A percentile compares a stretch with the other conserved stretches of the same genome.
Evolutionary conservation across 64 coral and sea anemone genomes (phyloP).

Genomic region (Porites australiensis): DNA sequence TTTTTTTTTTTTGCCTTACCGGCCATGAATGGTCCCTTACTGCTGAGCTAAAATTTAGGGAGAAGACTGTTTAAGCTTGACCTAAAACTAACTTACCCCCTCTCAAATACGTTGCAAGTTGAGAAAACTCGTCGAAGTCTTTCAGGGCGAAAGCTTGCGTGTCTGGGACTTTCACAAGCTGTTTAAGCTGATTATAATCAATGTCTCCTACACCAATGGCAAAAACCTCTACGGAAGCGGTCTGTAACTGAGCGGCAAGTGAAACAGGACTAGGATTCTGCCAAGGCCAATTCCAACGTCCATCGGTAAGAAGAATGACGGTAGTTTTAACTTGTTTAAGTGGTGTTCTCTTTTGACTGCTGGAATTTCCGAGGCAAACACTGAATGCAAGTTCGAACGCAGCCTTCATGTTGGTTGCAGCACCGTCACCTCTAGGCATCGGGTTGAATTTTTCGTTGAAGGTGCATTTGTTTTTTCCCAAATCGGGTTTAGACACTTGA

Average conservation of each 20-base stretch:
- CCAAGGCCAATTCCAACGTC: constrained; percentile 58
- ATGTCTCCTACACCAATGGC: constrained; percentile 70
- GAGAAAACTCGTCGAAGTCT: constrained; percentile 73
- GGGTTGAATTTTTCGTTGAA: constrained; percentile 73
- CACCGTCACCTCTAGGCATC: neutral
- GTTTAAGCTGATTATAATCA: constrained; percentile 19
- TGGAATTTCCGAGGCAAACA: constrained; percentile 38
- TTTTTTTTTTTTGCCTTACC: too few species aligned
- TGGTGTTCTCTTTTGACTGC: constrained; percentile 5
- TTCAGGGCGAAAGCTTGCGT: constrained; percentile 68
- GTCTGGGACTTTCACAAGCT: constrained; percentile 9
- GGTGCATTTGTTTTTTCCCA: constrained; percentile 75
- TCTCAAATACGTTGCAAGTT: constrained; percentile 82
- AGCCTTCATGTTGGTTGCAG: constrained; percentile 71
- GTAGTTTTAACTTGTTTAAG: constrained; percentile 50
- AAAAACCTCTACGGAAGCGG: constrained; percentile 50
- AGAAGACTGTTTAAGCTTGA: too few species aligned
- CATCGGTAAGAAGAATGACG: constrained; percentile 78
- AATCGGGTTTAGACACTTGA: constrained; percentile 46
- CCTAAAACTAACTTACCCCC: constrained; percentile 62
- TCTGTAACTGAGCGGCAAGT: constrained; percentile 17
- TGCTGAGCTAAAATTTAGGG: too few species aligned
- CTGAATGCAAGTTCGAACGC: constrained; percentile 52
- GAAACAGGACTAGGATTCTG: neutral
- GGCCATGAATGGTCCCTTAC: too few species aligned